These are phyloP conservation scores for Meandrusa payeni DNA, from an alignment of 2,888 invertebrate species.

Conservation along the genomic window DNA sequence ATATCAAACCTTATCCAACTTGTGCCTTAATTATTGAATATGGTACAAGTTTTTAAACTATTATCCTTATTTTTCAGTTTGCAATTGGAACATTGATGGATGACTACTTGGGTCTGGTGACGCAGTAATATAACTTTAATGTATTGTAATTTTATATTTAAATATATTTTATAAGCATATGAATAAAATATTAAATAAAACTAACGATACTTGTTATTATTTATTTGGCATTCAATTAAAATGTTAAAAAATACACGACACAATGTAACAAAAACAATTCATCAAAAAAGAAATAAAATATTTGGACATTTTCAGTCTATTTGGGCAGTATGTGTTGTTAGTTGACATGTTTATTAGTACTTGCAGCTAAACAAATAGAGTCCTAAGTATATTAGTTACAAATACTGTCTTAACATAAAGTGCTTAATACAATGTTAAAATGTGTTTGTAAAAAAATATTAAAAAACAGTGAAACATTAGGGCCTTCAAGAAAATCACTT, in stretches of 20 bases:
- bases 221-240: slow-evolving; percentile 80
- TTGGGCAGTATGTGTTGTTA: slow-evolving; percentile 54
- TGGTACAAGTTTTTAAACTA: neutral
- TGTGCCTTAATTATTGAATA: too few species aligned
- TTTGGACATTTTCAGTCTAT: slow-evolving; percentile 79
- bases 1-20: too few species aligned
- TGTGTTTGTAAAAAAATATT: slow-evolving; percentile 2
- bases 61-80: slow-evolving; percentile 86
- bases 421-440: slow-evolving; percentile 21
- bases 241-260: slow-evolving; percentile 65
- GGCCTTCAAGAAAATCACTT: slow-evolving; percentile 5
- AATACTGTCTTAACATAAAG: slow-evolving; percentile 26
- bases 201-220: slow-evolving; percentile 49
- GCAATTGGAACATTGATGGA: slow-evolving; percentile 99
- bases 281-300: slow-evolving; percentile 66
- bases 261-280: slow-evolving; percentile 72
- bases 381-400: slow-evolving; percentile 25
- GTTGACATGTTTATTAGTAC: slow-evolving; percentile 25
- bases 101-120: slow-evolving; percentile 94
- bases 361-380: slow-evolving; percentile 15
- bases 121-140: slow-evolving; percentile 47
- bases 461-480: neutral
- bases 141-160: too few species aligned
- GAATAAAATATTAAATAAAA: slow-evolving; percentile 39
- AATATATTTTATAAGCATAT: slow-evolving; percentile 24